Conservation (phyloP, 2,113 vertebrate genomes). For the Pleuronectes platessa region DNA sequence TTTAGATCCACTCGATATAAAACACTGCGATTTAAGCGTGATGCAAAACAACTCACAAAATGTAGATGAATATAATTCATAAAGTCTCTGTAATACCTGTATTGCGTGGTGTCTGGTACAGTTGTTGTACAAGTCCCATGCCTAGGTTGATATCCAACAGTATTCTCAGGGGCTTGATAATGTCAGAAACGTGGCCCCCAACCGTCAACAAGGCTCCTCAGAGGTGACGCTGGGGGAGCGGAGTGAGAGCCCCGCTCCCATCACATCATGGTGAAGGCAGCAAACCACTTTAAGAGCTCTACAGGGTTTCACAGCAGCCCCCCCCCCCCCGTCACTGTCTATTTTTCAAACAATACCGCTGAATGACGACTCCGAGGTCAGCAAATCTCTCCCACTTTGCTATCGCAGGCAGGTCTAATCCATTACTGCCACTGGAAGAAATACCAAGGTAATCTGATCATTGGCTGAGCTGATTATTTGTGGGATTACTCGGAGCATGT, state of each 20-base stretch:
- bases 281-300: neutral
- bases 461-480: slow-evolving; percentile 55
- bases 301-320: neutral
- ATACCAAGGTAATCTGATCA: slow-evolving; percentile 52
- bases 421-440: slow-evolving; percentile 52
- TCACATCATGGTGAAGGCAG: no score
- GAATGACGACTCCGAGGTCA: slow-evolving; percentile 36
- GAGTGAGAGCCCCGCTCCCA: neutral
- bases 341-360: neutral
- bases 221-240: no score
- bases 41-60: neutral
- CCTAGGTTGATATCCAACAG: no score
- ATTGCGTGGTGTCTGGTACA: no score
- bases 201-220: neutral
- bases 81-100: no score
- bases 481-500: slow-evolving; percentile 35
- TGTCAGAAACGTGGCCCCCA: neutral
- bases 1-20: neutral
- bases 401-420: slow-evolving; percentile 53
- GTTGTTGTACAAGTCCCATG: no score
- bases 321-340: neutral
- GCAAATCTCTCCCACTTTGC: slow-evolving; percentile 57
- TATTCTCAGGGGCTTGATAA: no score
- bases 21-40: neutral
- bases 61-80: neutral